Evolutionary conservation across 2,888 invertebrate species (phyloP).

Genomic region (Homarus gammarus): DNA sequence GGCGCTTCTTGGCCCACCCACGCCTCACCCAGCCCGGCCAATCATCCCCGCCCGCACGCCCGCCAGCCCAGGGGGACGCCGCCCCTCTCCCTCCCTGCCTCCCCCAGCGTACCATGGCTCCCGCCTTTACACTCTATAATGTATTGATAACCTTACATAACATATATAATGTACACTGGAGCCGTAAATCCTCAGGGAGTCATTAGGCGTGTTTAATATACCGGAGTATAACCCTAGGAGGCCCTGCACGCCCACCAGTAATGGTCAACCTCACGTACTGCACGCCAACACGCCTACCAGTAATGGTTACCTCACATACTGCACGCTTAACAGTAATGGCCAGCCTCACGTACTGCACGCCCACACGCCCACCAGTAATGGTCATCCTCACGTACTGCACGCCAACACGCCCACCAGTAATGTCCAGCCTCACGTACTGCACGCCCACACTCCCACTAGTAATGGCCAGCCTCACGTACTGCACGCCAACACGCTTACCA

Average conservation of each 20-base stretch:
- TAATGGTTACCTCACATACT: no score
- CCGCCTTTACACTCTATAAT: conserved; percentile 63
- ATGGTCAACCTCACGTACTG: no score
- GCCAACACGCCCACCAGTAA: no score
- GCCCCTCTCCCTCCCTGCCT: conserved; percentile 20
- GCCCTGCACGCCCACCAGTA: neutral
- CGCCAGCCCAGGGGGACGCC: conserved; percentile 37
- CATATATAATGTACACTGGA: conserved; percentile 61
- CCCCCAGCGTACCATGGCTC: neutral
- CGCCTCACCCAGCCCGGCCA: conserved; percentile 36
- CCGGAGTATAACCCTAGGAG: conserved; percentile 52
- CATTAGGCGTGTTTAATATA: conserved; percentile 57
- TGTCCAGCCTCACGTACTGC: no score
- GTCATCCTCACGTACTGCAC: no score
- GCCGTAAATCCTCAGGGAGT: conserved; percentile 54
- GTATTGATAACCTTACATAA: conserved; percentile 69
- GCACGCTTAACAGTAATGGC: neutral
- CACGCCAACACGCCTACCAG: no score
- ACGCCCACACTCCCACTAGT: neutral
- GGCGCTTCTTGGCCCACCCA: conserved; percentile 17
- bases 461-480: no score
- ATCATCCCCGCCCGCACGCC: conserved; percentile 33
- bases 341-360: no score
- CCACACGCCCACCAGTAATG: no score
- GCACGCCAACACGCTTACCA: no score